A percentile compares a stretch with the other conserved stretches of the same genome.
These are phyloP conservation scores for Musca vetustissima DNA, from an alignment of 1,140 invertebrate species.

Conservation along the genomic window DNA sequence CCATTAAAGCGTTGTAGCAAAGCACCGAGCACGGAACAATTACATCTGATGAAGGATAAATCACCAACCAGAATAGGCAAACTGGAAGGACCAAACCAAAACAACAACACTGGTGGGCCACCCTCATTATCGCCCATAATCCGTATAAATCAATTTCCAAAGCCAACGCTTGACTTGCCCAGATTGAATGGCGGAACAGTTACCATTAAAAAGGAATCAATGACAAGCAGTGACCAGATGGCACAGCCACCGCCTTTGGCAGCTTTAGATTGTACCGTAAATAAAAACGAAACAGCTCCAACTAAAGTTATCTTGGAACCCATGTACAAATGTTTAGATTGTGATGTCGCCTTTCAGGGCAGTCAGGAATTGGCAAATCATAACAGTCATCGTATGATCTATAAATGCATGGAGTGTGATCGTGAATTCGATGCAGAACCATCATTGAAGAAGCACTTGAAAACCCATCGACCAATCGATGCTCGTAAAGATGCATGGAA, in stretches of 20 bases:
- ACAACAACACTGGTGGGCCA: background rate
- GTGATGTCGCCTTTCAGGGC: slow-evolving; percentile 44
- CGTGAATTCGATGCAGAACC: slow-evolving; percentile 45
- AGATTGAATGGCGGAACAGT: background rate
- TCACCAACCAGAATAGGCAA: background rate
- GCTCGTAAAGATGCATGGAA: slow-evolving; percentile 49
- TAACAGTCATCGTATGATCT: slow-evolving; percentile 40
- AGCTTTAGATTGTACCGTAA: background rate
- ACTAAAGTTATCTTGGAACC: slow-evolving; percentile 8
- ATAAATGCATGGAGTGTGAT: slow-evolving; percentile 47
- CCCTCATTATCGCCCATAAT: slow-evolving; percentile 5
- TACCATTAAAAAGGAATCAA: background rate
- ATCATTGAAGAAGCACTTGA: slow-evolving; percentile 49
- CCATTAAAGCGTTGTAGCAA: slow-evolving; percentile 21
- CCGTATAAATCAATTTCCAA: background rate
- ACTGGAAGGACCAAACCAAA: background rate
- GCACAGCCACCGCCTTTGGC: background rate
- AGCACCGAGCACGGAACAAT: background rate
- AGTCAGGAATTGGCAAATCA: slow-evolving; percentile 39
- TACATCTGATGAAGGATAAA: slow-evolving; percentile 8
- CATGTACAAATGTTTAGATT: slow-evolving; percentile 47
- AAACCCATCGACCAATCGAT: slow-evolving; percentile 45
- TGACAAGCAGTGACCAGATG: background rate
- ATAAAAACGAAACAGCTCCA: background rate
- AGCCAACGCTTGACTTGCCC: background rate